Conservation (phyloP, 2,888 invertebrate genomes). For the Drosophila macrothrix region DNA sequence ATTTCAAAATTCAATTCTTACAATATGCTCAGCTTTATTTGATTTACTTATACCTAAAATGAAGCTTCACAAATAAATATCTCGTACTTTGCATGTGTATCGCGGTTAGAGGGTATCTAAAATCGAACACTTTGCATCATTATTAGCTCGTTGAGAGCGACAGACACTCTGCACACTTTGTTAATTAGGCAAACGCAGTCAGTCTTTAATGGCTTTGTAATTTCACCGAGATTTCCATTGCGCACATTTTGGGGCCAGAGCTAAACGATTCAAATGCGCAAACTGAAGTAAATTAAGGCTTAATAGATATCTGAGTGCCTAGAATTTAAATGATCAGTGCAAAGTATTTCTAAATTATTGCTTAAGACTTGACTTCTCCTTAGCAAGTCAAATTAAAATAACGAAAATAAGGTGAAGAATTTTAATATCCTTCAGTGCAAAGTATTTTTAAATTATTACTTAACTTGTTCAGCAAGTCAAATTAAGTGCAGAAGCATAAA, state of each 20-base stretch:
- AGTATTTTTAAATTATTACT: background rate
- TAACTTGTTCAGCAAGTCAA: background rate
- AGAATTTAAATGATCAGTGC: conserved; percentile 5
- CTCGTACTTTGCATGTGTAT: background rate
- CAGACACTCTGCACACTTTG: conserved; percentile 42
- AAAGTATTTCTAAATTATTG: background rate
- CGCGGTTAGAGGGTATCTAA: conserved; percentile 22
- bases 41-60: background rate
- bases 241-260: background rate
- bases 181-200: conserved; percentile 54
- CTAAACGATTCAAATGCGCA: conserved; percentile 20
- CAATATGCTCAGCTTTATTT: background rate
- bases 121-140: conserved; percentile 36
- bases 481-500: background rate
- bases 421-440: background rate
- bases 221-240: conserved; percentile 22
- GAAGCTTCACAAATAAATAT: background rate
- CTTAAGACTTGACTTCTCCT: background rate
- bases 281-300: conserved; percentile 8
- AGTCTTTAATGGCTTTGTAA: conserved; percentile 54
- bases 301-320: conserved; percentile 10
- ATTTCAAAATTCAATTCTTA: background rate
- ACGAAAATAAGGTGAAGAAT: background rate
- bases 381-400: background rate
- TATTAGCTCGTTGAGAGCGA: conserved; percentile 40